Evolutionary conservation across 2,113 vertebrate genomes (phyloP), one percentile per base, ranked within the genome.

Genomic region (Fregata magnificens): DNA sequence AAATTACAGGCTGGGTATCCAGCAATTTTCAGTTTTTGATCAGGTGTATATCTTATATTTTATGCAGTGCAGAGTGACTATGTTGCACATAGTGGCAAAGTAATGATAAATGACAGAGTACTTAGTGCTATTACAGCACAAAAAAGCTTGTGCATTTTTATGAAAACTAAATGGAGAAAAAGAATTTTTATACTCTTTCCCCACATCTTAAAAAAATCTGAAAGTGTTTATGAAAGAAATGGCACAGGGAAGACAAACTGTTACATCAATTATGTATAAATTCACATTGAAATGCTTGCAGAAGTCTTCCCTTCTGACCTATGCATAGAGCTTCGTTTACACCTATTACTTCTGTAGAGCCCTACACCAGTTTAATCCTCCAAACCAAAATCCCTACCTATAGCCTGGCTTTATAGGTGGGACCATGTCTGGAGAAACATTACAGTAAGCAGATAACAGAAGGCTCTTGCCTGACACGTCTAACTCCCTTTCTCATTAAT

Each of bases 401-500:
- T 47, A 98, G 86, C 61, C 80, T 92, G 88, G 84, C 66, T 97
- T 95, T 67, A 77, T 86, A 96, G 95, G 95, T 93, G 50, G 92
- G 26, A 95, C 77, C 31, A 14, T 0, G 16, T 88, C 74, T 85
- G 80, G 65, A 44, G 58, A 86, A 86, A 61, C 80, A 83, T 65
- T 86, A 89, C 59, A 81, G 62, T 10, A 91, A 91, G 89, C 31
- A 94, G 70, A 34, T 72, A 95, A 94, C 93, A 88, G 82, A 98
- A 96, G 47, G 74, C 85, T 85, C 86, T 93, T 34, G 77, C 96
- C 91, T 97, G 89, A 98, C 93, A 95, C 90, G 92, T 96, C 97
- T 97, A 90, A 93, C 65, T 95, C 89, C 69, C 92, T 90, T 95
- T 93, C 88, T 95, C 92, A 58, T 95, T 97, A 97, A 95, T 92